Base-by-base conservation (phyloP, 2,888 invertebrate genomes). In the Melanargia galathea region DNA sequence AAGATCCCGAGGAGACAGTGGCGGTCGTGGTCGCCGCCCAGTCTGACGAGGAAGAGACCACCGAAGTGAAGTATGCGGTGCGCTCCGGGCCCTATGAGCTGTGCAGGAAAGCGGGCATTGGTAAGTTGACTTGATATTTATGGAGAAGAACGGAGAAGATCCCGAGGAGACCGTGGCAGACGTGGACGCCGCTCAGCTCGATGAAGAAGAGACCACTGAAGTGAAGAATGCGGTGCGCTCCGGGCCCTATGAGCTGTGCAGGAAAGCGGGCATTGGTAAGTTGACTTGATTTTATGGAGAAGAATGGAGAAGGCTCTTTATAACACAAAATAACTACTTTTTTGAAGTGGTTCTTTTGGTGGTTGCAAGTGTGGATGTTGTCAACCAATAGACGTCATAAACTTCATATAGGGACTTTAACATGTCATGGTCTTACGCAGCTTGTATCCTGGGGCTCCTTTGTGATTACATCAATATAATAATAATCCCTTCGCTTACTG, bases 81-180 rank as follows among this genome's bases (percentile, higher is more conserved):
- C 92, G 97, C 65, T 96, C 96, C 49, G 97, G 98, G 1, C 96
- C 97, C 0, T 99, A 99, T 79, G 94, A 95, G 43, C 93, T 98
- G 70, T 98, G 98, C 75, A 92, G 95, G 59, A 95, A 95, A 81
- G 96, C 97, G 2, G 97, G 97, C 24, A 93, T 98, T 11, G 95
- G 95, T 93, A 69, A 79, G 82, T 49, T 40, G 24, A n/a, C n/a
- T n/a, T n/a, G n/a, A n/a, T n/a, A n/a, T n/a, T n/a, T n/a, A n/a
- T n/a, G n/a, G n/a, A n/a, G n/a, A n/a, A n/a, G n/a, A n/a, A 93
- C 70, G 94, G 94, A 1, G 95, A 95, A 58, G 94, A 94, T 60
- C 93, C 92, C 0, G 94, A 93, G 10, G 94, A 94, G 55, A 93
- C 93, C 6, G 93, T 92, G 0, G 93, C 93, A 18, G 90, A 91